Percentiles rank a stretch among this genome's conserved stretches.
phyloP scores from a whole-genome alignment of 1,140 invertebrate genomes.

The Zaprionus taronus region DNA sequence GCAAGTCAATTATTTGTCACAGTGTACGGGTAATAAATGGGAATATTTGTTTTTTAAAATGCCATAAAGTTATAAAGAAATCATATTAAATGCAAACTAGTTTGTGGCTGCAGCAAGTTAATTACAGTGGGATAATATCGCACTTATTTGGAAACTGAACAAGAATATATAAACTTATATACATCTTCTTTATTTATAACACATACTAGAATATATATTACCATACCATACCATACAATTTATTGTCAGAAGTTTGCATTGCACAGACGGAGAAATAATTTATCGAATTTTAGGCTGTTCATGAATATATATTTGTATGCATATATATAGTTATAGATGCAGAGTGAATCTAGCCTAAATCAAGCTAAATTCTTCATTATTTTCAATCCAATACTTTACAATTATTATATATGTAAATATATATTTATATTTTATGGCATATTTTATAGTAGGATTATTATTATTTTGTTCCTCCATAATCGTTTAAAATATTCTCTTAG shows the following conservation, averaged over 20 bases:
- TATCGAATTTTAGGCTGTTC: too few relatives aligned
- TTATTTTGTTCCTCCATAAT: background rate
- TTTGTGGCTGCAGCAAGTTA: background rate
- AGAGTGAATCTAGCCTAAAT: too few relatives aligned
- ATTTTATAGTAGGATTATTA: background rate
- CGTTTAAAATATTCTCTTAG: background rate
- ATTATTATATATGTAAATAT: too few relatives aligned
- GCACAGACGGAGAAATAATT: too few relatives aligned
- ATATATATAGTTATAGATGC: too few relatives aligned
- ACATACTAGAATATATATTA: too few relatives aligned
- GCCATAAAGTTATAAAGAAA: background rate
- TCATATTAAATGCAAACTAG: background rate
- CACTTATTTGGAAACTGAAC: background rate
- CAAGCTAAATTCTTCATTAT: too few relatives aligned
- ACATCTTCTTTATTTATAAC: too few relatives aligned
- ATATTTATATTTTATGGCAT: background rate
- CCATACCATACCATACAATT: rapidly evolving
- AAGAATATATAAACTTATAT: background rate
- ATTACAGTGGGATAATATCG: background rate
- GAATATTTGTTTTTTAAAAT: too few relatives aligned
- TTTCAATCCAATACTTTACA: too few relatives aligned
- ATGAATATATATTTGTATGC: too few relatives aligned
- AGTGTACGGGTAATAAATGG: background rate
- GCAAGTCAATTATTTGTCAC: background rate
- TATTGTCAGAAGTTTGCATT: too few relatives aligned